Base-by-base conservation (phyloP, 2,888 invertebrate species). In the Cheilosia impressa region DNA sequence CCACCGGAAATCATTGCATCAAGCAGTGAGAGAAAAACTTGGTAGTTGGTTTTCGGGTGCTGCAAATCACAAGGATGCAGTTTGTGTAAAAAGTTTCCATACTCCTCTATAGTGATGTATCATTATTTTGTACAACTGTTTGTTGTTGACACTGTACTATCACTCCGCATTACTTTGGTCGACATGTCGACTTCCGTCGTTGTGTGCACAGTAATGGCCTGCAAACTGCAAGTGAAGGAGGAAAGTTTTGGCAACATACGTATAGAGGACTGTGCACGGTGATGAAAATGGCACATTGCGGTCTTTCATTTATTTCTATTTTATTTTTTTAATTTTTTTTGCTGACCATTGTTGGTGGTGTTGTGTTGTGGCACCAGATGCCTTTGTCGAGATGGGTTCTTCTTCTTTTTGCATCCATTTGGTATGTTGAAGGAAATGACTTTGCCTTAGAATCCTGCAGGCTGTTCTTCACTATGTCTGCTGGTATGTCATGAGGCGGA, bases 111-210 rank as follows among this genome's bases (percentile, higher is more conserved):
- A 43, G 41, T 22, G 45, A 41, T 53, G 27, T 43, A 31, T 19
- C 19, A 55, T 65, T 63, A 31, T 52, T 41, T 13, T 43, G 15
- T 24, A 6, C 41, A 7, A 63, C 62, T 63, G 69, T 50, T 38
- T 71, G 69, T 17, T 66, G 66, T 41, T 73, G 79, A 73, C 79
- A 73, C 31, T 72, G 53, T 41, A 60, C 45, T 73, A 43, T 78
- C 41, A 65, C 47, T 31, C 19, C 4, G 43, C 24, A 43, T 5
- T 68, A 58, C 27, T 71, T 57, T 24, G 52, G 71, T 65, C 31
- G 79, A 58, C 72, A 72, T 65, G 72, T 72, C 45, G 72, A 72
- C 65, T 58, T 65, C 43, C 50, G 52, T 72, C 31, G 38, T 15
- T 50, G 24, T 62, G 45, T 63, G 53, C 15, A n/a, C 27, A 31